Conservation (phyloP, 2,113 vertebrate species). For the Mormyrus iriodes region DNA sequence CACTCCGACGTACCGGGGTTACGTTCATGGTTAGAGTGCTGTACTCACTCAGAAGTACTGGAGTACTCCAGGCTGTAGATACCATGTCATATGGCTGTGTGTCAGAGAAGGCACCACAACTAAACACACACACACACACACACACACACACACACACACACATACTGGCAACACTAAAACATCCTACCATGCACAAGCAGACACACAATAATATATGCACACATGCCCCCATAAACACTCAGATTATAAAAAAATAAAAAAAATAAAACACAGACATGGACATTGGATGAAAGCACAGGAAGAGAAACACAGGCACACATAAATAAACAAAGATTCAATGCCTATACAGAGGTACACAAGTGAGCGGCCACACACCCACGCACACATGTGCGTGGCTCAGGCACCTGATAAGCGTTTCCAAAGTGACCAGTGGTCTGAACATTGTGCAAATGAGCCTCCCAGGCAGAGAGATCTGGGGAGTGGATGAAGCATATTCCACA, state of each 20-base stretch:
- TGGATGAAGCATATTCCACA: slow-evolving; percentile 20
- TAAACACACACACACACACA: background rate
- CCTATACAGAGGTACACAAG: background rate
- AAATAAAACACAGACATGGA: background rate
- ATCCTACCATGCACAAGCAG: background rate
- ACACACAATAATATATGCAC: background rate
- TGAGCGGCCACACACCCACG: slow-evolving; percentile 31
- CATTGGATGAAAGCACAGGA: background rate
- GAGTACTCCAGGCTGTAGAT: background rate
- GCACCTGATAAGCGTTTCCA: background rate
- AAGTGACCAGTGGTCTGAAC: slow-evolving; percentile 3
- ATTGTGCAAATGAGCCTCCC: slow-evolving; percentile 13
- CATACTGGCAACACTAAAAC: background rate
- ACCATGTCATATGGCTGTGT: background rate
- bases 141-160: background rate
- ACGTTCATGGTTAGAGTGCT: background rate
- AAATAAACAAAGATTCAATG: background rate
- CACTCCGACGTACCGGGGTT: background rate
- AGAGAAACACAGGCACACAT: background rate
- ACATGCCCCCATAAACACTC: background rate
- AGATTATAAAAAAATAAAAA: background rate
- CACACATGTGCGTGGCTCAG: background rate
- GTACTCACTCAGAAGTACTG: background rate
- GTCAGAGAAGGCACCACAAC: background rate
- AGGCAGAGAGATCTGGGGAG: slow-evolving; percentile 16